A percentile compares a stretch with the other conserved stretches of the same genome.
These are phyloP conservation scores for Pristiophorus japonicus DNA, from an alignment of 2,113 vertebrate genomes.

Conservation along the genomic window DNA sequence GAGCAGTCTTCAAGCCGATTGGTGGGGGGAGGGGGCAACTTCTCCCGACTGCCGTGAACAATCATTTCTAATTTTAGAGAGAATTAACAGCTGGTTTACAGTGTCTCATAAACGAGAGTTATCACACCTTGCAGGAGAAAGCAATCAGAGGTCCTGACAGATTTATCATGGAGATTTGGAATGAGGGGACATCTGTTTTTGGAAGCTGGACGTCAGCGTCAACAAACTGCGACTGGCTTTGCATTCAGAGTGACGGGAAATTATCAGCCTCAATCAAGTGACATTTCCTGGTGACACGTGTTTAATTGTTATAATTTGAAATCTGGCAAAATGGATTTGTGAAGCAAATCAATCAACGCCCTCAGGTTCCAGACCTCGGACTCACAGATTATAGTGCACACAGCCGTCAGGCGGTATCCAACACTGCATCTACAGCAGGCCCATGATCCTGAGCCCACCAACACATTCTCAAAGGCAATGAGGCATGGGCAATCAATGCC, in stretches of 20 bases:
- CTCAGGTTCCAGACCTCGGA: not conserved
- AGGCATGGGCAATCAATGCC: too few relatives aligned
- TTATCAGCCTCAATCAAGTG: not conserved
- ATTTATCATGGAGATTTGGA: not conserved
- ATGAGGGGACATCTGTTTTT: not conserved
- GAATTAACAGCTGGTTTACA: conserved; percentile 45
- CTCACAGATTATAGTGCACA: not conserved
- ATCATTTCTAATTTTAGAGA: conserved; percentile 42
- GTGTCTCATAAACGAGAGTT: conserved; percentile 38
- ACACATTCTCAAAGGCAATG: not conserved
- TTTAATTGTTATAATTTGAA: conserved; percentile 17
- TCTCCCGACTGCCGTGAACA: conserved; percentile 41
- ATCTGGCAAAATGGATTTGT: conserved; percentile 31
- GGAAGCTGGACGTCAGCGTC: not conserved
- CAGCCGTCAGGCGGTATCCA: not conserved
- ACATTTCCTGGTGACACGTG: conserved; percentile 11
- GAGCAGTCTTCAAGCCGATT: conserved; percentile 43
- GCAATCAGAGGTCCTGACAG: conserved; percentile 31
- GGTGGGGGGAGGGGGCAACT: conserved; percentile 39
- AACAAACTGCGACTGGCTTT: conserved; percentile 12
- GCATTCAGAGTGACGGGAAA: not conserved
- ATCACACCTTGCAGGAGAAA: conserved; percentile 40
- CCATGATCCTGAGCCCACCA: not conserved
- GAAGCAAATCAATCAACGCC: conserved; percentile 29
- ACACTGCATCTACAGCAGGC: not conserved